Base-by-base conservation (phyloP, 2,113 vertebrate species). In the Coregonus clupeaformis region DNA sequence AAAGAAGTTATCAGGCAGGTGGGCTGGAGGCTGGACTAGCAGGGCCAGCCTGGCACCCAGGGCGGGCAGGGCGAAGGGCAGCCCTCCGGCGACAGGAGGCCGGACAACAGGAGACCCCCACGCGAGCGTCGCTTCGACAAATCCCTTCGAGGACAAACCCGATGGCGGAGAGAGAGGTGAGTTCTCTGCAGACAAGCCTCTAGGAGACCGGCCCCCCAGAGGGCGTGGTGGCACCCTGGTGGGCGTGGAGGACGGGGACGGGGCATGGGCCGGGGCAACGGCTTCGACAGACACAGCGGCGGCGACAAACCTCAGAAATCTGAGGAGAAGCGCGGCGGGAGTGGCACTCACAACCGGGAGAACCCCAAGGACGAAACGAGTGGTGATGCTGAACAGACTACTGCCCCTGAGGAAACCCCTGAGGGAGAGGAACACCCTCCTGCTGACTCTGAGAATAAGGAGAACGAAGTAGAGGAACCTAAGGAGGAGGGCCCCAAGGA, bases 401-500 rank as follows among this genome's bases (percentile, higher is more conserved):
- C 94, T 81, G 95, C 94, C 73, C 95, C 96, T 62, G 97, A 99
- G 89, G 94, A 97, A 72, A 92, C 94, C 80, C 93, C 94, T 0
- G 98, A 98, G 88, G 96, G 97, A 88, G 98, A 99, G 85, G 98
- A 98, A 68, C 95, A 94, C 69, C 95, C 96, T 3, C 95, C 95
- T 73, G 95, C 94, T 73, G 95, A 98, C 65, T 98, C 98, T 52
- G 97, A 99, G 91, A 99, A 98, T 91, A 99, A 99, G 89, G 98
- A 99, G 82, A 99, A 99, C 2, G 97, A 99, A 89, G 96, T 92
- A 24, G 97, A 98, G 86, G 97, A 99, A 75, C 95, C 96, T 4
- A 99, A 99, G 91, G 96, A 94, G 36, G 97, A 99, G 91, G 96
- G 96, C 49, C 94, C 98, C 52, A 98, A 95, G 91, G 97, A 99